Evolutionary conservation across 2,113 vertebrate species (phyloP), one percentile per base, ranked within the genome.

Genomic region (Isurus oxyrinchus): DNA sequence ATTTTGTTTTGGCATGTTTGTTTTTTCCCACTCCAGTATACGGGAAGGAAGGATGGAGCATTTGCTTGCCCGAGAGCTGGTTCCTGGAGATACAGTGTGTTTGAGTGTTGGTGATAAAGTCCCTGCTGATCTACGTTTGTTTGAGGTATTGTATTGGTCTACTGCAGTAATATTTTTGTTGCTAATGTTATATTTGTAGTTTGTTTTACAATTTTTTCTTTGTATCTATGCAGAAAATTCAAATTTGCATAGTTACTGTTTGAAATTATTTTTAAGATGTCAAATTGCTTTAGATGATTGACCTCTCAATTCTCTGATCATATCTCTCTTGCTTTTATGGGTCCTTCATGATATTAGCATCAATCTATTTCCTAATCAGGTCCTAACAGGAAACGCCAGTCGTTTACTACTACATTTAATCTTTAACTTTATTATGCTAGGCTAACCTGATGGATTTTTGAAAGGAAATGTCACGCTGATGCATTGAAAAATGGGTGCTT

Each of bases 1-100:
- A n/a, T 69, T 11, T 25, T 87, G 13, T 86, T 81, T 81, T 96
- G 53, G n/a, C 57, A 59, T 53, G 63, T 81, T 16, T 55, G 96
- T 81, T 57, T 31, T 96, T 96, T 96, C 72, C 96, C 40, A 96
- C 96, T 76, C 4, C 96, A 99, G 99, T 96, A 97, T 99, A 19
- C 98, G 99, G 95, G 98, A 99, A 81, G 99, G 99, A 25, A 97
- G 98, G 96, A 96, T 99, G 98, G 98, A 99, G 96, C 98, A 99
- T 96, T 98, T 98, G 4, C 98, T 99, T 96, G 99, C 99, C 53
- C 98, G 99, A 97, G 99, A 99, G 67, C 98, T 99, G 96, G 99
- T 99, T 96, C 99, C 99, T 66, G 99, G 99, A 76, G 99, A 99
- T 96, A 99, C 99, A 0, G 99, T 99, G 86, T 99, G 98, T 97